Conservation (phyloP, 2,888 invertebrate genomes). For the Euzophera pinguis region DNA sequence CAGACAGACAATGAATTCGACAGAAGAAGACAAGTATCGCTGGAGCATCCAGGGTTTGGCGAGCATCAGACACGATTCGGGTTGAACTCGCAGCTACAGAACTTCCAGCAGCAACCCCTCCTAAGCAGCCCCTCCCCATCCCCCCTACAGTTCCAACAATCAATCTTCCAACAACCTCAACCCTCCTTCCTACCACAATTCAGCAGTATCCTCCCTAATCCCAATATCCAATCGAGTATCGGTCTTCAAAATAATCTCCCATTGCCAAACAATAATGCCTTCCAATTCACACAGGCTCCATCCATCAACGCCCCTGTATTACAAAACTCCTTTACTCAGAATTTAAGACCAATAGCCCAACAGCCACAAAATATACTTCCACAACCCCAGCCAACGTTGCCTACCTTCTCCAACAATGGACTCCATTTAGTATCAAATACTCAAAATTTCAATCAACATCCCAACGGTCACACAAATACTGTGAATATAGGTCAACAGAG, state of each 20-base stretch:
- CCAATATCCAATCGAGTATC: constrained; percentile 42
- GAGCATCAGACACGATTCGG: constrained; percentile 74
- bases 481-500: constrained; percentile 60
- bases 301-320: constrained; percentile 40
- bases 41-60: constrained; percentile 63
- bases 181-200: constrained; percentile 51
- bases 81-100: constrained; percentile 62
- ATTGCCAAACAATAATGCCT: constrained; percentile 42
- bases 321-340: constrained; percentile 51
- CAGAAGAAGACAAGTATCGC: constrained; percentile 61
- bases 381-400: constrained; percentile 56
- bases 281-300: constrained; percentile 51
- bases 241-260: constrained; percentile 40
- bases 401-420: constrained; percentile 53
- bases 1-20: constrained; percentile 76
- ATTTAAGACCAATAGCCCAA: constrained; percentile 44
- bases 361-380: constrained; percentile 52
- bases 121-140: constrained; percentile 51
- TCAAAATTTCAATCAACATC: constrained; percentile 49
- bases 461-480: constrained; percentile 35
- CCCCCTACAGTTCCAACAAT: constrained; percentile 54
- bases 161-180: constrained; percentile 41
- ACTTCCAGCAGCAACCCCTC: constrained; percentile 50
- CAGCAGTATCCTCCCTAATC: constrained; percentile 50
- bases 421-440: constrained; percentile 47